Percentiles rank a stretch among this genome's conserved stretches.
Conservation (phyloP, 1,140 invertebrate genomes). For the Eulimnadia texana region DNA sequence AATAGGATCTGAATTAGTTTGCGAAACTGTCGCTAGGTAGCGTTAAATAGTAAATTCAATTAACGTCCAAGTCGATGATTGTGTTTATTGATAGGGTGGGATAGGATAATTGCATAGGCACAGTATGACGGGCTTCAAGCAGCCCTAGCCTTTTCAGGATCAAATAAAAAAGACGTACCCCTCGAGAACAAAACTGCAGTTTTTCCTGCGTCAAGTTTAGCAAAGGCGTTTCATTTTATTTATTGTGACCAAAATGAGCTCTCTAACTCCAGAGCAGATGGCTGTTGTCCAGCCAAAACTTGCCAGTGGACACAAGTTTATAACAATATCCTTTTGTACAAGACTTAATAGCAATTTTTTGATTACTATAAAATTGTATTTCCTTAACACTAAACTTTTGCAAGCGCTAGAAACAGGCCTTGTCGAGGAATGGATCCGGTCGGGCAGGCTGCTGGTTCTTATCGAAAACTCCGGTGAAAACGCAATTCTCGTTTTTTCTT, state of each 20-base stretch:
- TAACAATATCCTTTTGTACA: slow-evolving; percentile 16
- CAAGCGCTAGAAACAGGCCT: slow-evolving; percentile 32
- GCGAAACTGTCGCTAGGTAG: too few species aligned
- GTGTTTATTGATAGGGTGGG: too few species aligned
- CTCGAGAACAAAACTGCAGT: too few species aligned
- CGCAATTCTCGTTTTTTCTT: slow-evolving; percentile 46
- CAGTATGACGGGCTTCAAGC: too few species aligned
- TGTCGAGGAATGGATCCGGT: slow-evolving; percentile 38
- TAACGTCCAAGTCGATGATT: too few species aligned
- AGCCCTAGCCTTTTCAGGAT: too few species aligned
- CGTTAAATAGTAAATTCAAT: too few species aligned
- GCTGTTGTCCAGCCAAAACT: background rate
- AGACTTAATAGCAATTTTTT: background rate
- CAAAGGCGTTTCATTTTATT: background rate
- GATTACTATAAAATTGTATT: background rate
- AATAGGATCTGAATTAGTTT: too few species aligned
- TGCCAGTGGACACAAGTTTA: slow-evolving; percentile 5
- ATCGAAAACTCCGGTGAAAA: slow-evolving; percentile 45
- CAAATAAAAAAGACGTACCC: too few species aligned
- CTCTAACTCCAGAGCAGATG: background rate
- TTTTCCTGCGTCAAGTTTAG: background rate
- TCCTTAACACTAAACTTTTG: slow-evolving; percentile 17
- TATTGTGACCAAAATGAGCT: background rate
- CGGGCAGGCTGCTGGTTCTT: slow-evolving; percentile 42
- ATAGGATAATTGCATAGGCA: too few species aligned